Conservation (phyloP, 2,888 invertebrate species). For the Danaus chrysippus region DNA sequence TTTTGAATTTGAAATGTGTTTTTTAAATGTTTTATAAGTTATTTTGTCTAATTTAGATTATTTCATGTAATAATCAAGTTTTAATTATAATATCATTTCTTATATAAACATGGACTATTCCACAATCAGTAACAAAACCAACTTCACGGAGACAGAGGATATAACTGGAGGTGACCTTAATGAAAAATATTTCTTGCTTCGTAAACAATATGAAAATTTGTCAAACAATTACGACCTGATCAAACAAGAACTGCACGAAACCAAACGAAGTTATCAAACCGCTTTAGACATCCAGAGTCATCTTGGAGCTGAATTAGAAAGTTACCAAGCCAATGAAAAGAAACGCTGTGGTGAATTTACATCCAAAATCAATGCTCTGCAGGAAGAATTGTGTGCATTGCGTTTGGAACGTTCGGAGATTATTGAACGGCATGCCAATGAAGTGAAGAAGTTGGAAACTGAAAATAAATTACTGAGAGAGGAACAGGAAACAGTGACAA, state of each 20-base stretch:
- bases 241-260: constrained; percentile 70
- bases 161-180: constrained; percentile 61
- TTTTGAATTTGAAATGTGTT: too few relatives aligned
- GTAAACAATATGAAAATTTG: constrained; percentile 63
- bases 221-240: constrained; percentile 56
- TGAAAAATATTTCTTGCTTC: constrained; percentile 63
- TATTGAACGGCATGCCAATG: constrained; percentile 51
- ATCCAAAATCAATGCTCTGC: constrained; percentile 51
- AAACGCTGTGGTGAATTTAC: constrained; percentile 51
- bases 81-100: background rate
- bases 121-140: constrained; percentile 66
- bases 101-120: constrained; percentile 63
- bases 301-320: constrained; percentile 64
- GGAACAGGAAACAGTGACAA: constrained; percentile 47
- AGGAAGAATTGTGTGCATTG: constrained; percentile 62
- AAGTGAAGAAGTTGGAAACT: constrained; percentile 54
- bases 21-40: too few relatives aligned
- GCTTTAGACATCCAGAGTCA: constrained; percentile 69
- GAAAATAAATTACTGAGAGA: constrained; percentile 60
- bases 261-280: constrained; percentile 62
- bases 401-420: constrained; percentile 56
- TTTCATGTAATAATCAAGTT: background rate
- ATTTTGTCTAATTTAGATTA: background rate
- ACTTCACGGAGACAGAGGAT: constrained; percentile 59
- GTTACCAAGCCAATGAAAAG: constrained; percentile 58